Evolutionary conservation across 2,113 vertebrate genomes (phyloP).

Genomic region (Phoxinus phoxinus): DNA sequence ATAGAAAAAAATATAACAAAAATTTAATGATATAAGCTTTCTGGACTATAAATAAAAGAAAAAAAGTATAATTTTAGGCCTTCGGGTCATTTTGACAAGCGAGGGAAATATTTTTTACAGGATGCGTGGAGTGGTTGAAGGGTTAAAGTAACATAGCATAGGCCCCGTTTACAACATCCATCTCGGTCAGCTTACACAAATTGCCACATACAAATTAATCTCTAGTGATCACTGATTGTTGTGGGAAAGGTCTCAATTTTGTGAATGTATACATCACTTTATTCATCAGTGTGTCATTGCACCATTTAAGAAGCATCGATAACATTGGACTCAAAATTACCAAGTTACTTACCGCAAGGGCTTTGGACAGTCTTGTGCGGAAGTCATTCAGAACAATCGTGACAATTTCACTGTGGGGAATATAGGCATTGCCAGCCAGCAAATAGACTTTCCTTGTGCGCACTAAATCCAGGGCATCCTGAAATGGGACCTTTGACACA

Average conservation of each 20-base stretch:
- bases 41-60: no score
- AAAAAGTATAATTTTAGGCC: no score
- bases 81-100: no score
- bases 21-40: no score
- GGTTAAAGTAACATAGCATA: neutral
- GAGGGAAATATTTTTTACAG: no score
- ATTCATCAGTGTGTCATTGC: neutral
- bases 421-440: conserved; percentile 84
- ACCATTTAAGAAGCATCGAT: neutral
- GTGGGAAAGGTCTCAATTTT: neutral
- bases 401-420: conserved; percentile 89
- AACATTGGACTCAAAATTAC: neutral
- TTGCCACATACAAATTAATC: neutral
- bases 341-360: conserved; percentile 88
- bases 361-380: conserved; percentile 90
- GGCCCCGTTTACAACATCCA: neutral
- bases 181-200: neutral
- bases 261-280: neutral
- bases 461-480: conserved; percentile 92
- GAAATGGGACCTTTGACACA: conserved; percentile 85
- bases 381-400: conserved; percentile 90
- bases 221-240: neutral
- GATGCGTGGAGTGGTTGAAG: no score
- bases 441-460: conserved; percentile 89
- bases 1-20: no score